Percentiles rank a stretch among this genome's conserved stretches.
These are phyloP conservation scores for Ornithoptera alexandrae DNA, from an alignment of 2,888 invertebrate genomes.

Conservation along the genomic window DNA sequence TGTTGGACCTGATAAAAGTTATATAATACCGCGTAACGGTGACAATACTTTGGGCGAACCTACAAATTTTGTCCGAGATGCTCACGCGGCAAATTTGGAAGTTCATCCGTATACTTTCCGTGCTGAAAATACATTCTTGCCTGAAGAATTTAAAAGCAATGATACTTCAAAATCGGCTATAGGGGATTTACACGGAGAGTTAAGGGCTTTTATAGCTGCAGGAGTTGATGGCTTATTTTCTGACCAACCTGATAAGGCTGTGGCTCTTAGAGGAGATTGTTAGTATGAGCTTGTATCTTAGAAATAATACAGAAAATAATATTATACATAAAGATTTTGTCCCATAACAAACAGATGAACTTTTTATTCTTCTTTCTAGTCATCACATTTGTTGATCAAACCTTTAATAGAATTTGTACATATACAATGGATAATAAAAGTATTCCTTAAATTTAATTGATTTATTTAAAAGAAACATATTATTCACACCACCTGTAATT, in stretches of 20 bases:
- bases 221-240: constrained; percentile 69
- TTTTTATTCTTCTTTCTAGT: not conserved
- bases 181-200: constrained; percentile 58
- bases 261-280: constrained; percentile 39
- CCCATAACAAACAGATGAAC: not conserved
- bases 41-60: constrained; percentile 50
- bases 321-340: not conserved
- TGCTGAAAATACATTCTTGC: constrained; percentile 63
- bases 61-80: constrained; percentile 60
- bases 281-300: not conserved
- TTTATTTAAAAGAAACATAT: not conserved
- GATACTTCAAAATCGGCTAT: constrained; percentile 41
- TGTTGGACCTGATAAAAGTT: constrained; percentile 66
- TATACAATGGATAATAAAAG: not conserved
- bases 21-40: constrained; percentile 61
- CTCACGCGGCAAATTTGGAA: constrained; percentile 59
- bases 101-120: constrained; percentile 72
- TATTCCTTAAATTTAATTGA: not conserved
- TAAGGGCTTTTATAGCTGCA: constrained; percentile 57
- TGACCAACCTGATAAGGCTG: constrained; percentile 66
- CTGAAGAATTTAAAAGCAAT: constrained; percentile 53
- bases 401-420: not conserved
- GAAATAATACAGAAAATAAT: not conserved
- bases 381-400: not conserved
- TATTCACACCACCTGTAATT: not conserved